A percentile compares a stretch with the other conserved stretches of the same genome.
These are phyloP conservation scores for Altica lythri DNA, from an alignment of 2,888 invertebrate species.

Conservation along the genomic window DNA sequence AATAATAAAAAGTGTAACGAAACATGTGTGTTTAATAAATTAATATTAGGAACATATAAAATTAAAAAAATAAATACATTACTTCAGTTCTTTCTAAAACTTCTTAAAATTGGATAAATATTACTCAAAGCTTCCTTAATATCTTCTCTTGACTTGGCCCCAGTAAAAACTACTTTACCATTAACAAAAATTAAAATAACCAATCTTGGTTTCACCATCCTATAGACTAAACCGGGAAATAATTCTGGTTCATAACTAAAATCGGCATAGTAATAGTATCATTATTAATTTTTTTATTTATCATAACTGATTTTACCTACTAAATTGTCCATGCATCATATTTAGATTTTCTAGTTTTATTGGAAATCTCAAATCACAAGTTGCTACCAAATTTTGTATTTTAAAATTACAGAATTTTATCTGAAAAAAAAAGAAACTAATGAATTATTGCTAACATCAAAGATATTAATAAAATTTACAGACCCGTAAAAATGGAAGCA, in stretches of 20 bases:
- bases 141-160: slow-evolving; percentile 89
- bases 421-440: slow-evolving; percentile 57
- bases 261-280: slow-evolving; percentile 9
- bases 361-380: slow-evolving; percentile 75
- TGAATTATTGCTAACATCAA: not conserved
- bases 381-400: slow-evolving; percentile 78
- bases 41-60: not conserved
- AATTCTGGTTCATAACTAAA: slow-evolving; percentile 94
- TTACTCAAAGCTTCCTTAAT: slow-evolving; percentile 92
- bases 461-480: too few species aligned
- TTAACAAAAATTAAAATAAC: slow-evolving; percentile 98
- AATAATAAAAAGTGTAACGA: too few species aligned
- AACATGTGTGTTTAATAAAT: too few species aligned
- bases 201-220: slow-evolving; percentile 95
- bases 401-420: slow-evolving; percentile 79
- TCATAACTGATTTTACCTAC: slow-evolving; percentile 46
- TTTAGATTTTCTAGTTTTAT: slow-evolving; percentile 74
- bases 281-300: not conserved
- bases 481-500: too few species aligned
- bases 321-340: slow-evolving; percentile 74
- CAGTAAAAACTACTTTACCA: slow-evolving; percentile 98
- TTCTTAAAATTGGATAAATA: slow-evolving; percentile 93
- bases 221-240: slow-evolving; percentile 97
- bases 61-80: not conserved
- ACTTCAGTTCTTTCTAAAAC: slow-evolving; percentile 74